A percentile compares a stretch with the other conserved stretches of the same genome.
phyloP scores from a whole-genome alignment of 2,797 vertebrate genomes.

The Choloepus didactylus region DNA sequence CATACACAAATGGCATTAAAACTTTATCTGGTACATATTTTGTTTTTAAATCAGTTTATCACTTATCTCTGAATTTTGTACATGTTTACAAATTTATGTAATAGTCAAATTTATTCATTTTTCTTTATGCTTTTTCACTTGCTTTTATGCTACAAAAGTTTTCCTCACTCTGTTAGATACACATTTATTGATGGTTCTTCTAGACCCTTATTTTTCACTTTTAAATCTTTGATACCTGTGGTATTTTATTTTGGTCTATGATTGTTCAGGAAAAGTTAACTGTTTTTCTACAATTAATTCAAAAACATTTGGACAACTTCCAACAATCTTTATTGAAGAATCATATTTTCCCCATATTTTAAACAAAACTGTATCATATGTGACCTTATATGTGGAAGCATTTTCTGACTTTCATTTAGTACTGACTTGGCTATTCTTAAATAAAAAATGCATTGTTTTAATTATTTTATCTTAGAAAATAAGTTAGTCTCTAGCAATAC shows the following conservation, averaged over 20 bases:
- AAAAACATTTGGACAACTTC: background rate
- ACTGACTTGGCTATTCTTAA: background rate
- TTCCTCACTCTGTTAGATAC: background rate
- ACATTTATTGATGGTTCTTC: background rate
- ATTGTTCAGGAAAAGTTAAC: constrained; percentile 5
- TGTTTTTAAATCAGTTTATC: constrained; percentile 19
- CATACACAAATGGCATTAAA: background rate
- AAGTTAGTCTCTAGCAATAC: background rate
- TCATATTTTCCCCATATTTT: background rate
- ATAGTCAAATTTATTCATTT: constrained; percentile 13
- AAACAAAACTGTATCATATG: background rate
- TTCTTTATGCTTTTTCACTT: background rate
- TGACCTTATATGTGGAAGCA: background rate
- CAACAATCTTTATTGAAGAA: constrained; percentile 1
- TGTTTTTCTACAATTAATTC: background rate
- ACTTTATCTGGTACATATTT: background rate
- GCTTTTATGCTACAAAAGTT: background rate
- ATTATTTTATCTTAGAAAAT: background rate
- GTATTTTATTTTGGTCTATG: background rate
- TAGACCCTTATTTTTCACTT: background rate
- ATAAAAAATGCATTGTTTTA: background rate
- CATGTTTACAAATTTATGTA: background rate
- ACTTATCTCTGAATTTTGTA: background rate
- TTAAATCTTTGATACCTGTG: background rate
- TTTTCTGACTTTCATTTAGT: background rate